These are phyloP conservation scores for Drosophila nasuta DNA, from an alignment of 1,140 invertebrate genomes.

Conservation along the genomic window DNA sequence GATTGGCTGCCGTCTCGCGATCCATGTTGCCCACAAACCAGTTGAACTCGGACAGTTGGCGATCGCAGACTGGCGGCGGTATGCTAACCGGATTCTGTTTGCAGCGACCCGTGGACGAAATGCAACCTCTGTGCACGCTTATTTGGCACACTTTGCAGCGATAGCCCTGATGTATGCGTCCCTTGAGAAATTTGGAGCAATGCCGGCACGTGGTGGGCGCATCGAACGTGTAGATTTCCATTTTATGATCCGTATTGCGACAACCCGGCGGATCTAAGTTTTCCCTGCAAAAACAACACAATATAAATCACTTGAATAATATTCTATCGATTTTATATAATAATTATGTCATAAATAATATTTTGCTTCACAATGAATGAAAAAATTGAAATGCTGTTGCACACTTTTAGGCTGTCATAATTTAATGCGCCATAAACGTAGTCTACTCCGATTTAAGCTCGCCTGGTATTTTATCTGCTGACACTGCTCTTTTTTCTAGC, in stretches of 20 bases:
- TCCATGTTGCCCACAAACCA: slow-evolving; percentile 94
- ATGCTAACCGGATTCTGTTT: slow-evolving; percentile 85
- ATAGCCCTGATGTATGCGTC: slow-evolving; percentile 92
- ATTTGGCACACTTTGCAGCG: slow-evolving; percentile 90
- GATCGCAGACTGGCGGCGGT: slow-evolving; percentile 86
- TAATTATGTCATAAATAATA: not conserved
- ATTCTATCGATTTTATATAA: not conserved
- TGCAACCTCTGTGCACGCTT: slow-evolving; percentile 91
- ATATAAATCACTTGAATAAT: not conserved
- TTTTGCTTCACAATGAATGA: too few relatives aligned
- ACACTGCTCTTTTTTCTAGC: too few relatives aligned
- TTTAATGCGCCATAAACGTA: not conserved
- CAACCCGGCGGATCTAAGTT: slow-evolving; percentile 93
- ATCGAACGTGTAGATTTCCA: slow-evolving; percentile 94
- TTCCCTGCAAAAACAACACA: slow-evolving; percentile 87
- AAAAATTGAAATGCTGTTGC: too few relatives aligned
- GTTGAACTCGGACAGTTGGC: slow-evolving; percentile 82
- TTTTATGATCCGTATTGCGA: slow-evolving; percentile 93
- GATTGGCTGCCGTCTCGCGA: slow-evolving; percentile 91
- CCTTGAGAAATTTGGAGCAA: slow-evolving; percentile 95
- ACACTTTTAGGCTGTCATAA: too few relatives aligned
- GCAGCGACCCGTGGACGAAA: slow-evolving; percentile 90
- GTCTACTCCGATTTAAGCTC: too few relatives aligned
- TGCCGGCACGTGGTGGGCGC: slow-evolving; percentile 92
- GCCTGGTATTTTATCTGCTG: too few relatives aligned